Percentiles rank a stretch among this genome's conserved stretches.
phyloP scores from a whole-genome alignment of 2,113 vertebrate genomes.

The Lophius piscatorius region DNA sequence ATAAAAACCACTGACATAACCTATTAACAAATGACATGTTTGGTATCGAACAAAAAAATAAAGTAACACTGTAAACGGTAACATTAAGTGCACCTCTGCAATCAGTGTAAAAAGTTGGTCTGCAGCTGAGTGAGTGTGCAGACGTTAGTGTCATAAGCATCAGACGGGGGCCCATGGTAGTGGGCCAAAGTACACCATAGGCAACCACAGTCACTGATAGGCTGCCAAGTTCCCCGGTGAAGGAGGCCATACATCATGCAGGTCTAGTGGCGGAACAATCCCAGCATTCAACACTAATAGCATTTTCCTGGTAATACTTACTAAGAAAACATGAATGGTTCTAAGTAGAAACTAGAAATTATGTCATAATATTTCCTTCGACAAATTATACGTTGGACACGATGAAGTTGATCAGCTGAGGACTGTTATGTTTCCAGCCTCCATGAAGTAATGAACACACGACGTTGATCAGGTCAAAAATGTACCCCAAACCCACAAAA shows the following conservation, averaged over 20 bases:
- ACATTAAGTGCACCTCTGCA: not conserved
- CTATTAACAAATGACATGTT: no score
- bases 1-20: no score
- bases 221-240: slow-evolving; percentile 5
- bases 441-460: not conserved
- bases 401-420: not conserved
- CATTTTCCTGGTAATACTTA: no score
- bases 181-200: slow-evolving; percentile 58
- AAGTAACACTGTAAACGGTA: no score
- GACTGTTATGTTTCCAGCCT: not conserved
- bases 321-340: not conserved
- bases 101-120: not conserved
- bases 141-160: not conserved
- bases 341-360: not conserved
- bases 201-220: slow-evolving; percentile 57
- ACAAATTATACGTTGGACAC: not conserved
- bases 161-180: slow-evolving; percentile 1
- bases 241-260: slow-evolving; percentile 2
- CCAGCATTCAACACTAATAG: no score
- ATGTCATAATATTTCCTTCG: not conserved
- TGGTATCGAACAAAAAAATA: no score
- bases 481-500: not conserved
- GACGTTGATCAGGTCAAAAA: not conserved
- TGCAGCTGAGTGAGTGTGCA: not conserved
- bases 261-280: not conserved